phyloP scores from a whole-genome alignment of 2,888 invertebrate species.

The Drosophila mayaguana region DNA sequence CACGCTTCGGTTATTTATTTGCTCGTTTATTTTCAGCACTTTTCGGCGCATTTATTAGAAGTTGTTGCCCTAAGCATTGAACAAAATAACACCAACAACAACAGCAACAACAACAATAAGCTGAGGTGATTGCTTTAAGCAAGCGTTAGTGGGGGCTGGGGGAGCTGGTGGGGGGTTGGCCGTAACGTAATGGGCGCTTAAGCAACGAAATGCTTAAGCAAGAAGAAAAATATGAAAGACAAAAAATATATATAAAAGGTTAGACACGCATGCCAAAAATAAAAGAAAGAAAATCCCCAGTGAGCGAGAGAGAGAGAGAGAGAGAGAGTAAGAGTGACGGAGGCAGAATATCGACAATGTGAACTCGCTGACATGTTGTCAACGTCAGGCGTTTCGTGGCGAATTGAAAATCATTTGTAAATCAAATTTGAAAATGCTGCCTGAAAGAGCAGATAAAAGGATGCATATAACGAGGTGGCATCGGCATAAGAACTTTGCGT shows the following conservation, averaged over 20 bases:
- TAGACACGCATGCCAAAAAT: conserved; percentile 32
- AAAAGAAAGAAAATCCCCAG: conserved; percentile 10
- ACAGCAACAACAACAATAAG: conserved; percentile 6
- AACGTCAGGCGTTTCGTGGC: conserved; percentile 28
- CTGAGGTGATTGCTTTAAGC: conserved; percentile 23
- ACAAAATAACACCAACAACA: conserved; percentile 17
- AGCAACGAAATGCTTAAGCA: conserved; percentile 34
- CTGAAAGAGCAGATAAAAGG: conserved; percentile 46
- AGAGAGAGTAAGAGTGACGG: not conserved
- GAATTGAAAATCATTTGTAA: conserved; percentile 72
- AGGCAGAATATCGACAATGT: conserved; percentile 14
- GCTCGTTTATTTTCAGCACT: conserved; percentile 76
- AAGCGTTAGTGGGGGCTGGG: not conserved
- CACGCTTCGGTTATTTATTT: conserved; percentile 66
- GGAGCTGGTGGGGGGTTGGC: not conserved
- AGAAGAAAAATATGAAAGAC: conserved; percentile 37
- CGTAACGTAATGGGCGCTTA: conserved; percentile 29
- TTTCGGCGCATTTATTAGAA: conserved; percentile 73
- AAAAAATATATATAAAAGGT: conserved; percentile 19
- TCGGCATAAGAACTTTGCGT: not conserved
- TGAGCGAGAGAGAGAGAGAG: not conserved
- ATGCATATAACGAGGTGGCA: conserved; percentile 49
- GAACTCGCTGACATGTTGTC: conserved; percentile 46
- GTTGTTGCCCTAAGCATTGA: conserved; percentile 57
- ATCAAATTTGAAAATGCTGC: conserved; percentile 63